Evolutionary conservation across 2,113 vertebrate genomes (phyloP), one percentile per base, ranked within the genome.

Genomic region (Indicator indicator): DNA sequence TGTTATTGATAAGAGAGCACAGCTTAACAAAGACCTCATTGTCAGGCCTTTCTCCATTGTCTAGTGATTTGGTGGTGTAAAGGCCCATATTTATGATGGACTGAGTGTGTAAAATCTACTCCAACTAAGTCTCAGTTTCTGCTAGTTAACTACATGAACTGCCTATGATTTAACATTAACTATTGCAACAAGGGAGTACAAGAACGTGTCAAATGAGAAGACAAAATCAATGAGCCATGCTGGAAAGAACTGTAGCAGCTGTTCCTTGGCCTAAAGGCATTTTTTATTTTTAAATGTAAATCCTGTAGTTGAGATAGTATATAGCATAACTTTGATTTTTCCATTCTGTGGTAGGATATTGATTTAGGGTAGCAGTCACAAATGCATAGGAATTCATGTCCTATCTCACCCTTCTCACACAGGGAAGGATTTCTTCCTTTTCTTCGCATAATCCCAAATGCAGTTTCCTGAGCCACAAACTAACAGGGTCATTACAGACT

Each of bases 231-330:
- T 80, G 69, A 88, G 62, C 68, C 26, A 2, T 71, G 58, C 27
- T 83, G 44, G 59, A 77, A 83, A 73, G 85, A 77, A 58, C 56
- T 68, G 56, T 56, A 88, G 75, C 85, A 91, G 84, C 60, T 89
- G 82, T 80, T 93, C 44, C 65, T 88, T 71, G 56, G 58, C 89
- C 69, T 5, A 1, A 80, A 52, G 89, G 68, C 9, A 76, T 89
- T 89, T 83, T 94, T 93, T 96, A 82, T 90, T 95, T 96, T 93
- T 74, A 83, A 96, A 91, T 60, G 23, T 48, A 80, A 92, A 74
- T 83, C 36, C 75, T 83, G 62, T 33, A 38, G 68, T 28, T 79
- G 71, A 91, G 71, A 38, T 32, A 86, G 24, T 58, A 83, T 55
- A 32, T n/a, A 62, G 33, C 2, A 2, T 83, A 87, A 80, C 56